Conservation (phyloP, 2,797 vertebrate genomes). For the Myotis vivesi region DNA sequence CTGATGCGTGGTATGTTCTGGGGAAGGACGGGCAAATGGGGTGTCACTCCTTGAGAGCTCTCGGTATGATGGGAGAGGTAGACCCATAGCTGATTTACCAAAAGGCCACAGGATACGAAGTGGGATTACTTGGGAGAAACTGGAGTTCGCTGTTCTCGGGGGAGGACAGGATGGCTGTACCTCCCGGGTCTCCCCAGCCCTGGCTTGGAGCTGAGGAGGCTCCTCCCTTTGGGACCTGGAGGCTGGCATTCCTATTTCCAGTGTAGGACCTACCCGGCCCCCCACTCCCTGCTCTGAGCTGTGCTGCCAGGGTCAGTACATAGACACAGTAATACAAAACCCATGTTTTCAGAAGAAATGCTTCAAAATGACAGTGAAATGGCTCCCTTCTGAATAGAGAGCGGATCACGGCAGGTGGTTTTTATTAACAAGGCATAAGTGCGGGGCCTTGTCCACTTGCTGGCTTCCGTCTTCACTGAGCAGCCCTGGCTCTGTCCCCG, state of each 20-base stretch:
- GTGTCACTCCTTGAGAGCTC: background rate
- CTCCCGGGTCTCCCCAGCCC: background rate
- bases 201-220: background rate
- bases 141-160: fast-evolving
- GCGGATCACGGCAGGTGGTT: background rate
- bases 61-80: background rate
- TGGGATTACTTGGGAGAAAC: background rate
- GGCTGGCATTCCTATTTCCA: background rate
- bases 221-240: background rate
- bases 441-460: background rate
- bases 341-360: background rate
- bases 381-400: background rate
- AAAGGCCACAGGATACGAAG: background rate
- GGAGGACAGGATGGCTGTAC: background rate
- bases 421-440: conserved; percentile 7
- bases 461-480: background rate
- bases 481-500: background rate
- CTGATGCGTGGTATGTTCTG: background rate
- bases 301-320: fast-evolving
- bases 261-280: background rate
- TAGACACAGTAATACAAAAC: background rate
- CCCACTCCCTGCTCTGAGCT: background rate
- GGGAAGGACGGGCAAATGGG: fast-evolving
- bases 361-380: background rate
- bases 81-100: fast-evolving